These are phyloP conservation scores for Arctocebus calabarensis DNA, from an alignment of 2,797 vertebrate genomes.

Conservation along the genomic window DNA sequence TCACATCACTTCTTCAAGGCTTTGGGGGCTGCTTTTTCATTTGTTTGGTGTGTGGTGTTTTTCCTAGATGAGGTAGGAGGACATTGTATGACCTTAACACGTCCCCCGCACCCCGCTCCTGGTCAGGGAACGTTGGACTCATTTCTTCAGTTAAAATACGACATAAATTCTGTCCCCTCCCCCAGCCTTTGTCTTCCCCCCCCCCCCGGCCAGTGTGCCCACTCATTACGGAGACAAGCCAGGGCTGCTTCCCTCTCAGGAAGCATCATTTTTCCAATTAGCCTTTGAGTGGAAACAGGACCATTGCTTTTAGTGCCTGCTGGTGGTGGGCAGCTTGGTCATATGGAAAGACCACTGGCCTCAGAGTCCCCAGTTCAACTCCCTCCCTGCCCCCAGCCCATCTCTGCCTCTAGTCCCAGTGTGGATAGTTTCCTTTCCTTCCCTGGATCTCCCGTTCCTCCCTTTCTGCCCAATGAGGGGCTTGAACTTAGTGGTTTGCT, in stretches of 20 bases:
- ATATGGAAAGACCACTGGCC: background rate
- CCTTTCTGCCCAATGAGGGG: slow-evolving; percentile 27
- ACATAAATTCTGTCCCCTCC: slow-evolving; percentile 69
- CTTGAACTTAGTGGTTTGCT: slow-evolving; percentile 28
- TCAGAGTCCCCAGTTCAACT: background rate
- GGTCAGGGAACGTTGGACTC: slow-evolving; percentile 51
- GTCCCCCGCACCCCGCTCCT: background rate
- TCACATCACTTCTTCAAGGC: background rate
- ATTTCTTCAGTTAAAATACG: slow-evolving; percentile 78
- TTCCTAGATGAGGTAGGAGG: slow-evolving; percentile 12
- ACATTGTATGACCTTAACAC: slow-evolving; percentile 54
- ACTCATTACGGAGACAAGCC: slow-evolving; percentile 76
- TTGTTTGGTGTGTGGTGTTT: slow-evolving; percentile 30
- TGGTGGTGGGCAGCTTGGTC: background rate
- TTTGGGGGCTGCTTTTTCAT: slow-evolving; percentile 27
- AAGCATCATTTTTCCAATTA: slow-evolving; percentile 71
- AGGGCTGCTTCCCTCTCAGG: slow-evolving; percentile 74
- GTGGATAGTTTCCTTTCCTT: background rate
- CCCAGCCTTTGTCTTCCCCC: slow-evolving; percentile 55
- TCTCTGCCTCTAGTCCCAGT: background rate
- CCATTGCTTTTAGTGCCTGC: slow-evolving; percentile 50
- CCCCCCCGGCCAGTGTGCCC: slow-evolving; percentile 42
- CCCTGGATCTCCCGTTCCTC: background rate
- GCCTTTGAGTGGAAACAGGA: slow-evolving; percentile 77
- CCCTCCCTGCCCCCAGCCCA: background rate